A percentile compares a stretch with the other conserved stretches of the same genome.
These are phyloP conservation scores for Callochromis pleurospilus DNA, from an alignment of 2,113 vertebrate species.

Conservation along the genomic window DNA sequence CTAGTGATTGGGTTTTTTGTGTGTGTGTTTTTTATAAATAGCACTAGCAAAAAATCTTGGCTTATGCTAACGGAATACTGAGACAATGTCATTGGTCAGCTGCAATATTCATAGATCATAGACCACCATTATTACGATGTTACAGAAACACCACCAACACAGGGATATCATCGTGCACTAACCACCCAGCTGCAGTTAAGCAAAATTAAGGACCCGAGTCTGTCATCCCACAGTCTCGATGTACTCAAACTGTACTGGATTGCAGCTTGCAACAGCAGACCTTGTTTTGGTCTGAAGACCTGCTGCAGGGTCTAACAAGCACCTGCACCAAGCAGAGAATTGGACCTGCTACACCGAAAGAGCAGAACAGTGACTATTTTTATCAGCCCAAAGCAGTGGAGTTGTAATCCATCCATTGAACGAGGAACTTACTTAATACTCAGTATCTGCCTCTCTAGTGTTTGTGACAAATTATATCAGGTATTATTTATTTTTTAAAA, in stretches of 20 bases:
- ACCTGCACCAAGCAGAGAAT: background rate
- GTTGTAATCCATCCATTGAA: background rate
- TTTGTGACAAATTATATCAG: background rate
- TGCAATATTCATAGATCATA: background rate
- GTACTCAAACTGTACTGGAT: background rate
- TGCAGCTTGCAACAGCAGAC: background rate
- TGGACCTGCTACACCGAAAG: background rate
- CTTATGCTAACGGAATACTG: background rate
- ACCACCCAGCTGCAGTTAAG: background rate
- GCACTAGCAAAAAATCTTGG: background rate
- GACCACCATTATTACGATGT: background rate
- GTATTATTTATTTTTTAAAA: background rate
- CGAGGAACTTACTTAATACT: background rate
- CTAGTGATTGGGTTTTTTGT: background rate
- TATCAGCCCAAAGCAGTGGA: background rate
- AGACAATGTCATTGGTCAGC: background rate
- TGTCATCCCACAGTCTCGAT: background rate
- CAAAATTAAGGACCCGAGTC: background rate
- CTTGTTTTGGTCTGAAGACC: background rate
- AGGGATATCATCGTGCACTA: background rate
- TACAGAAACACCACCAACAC: background rate
- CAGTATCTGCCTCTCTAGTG: background rate
- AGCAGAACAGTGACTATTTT: background rate
- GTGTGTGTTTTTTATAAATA: background rate
- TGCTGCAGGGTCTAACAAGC: background rate